phyloP scores from a whole-genome alignment of 2,113 vertebrate species.

The Syngnathus typhle region DNA sequence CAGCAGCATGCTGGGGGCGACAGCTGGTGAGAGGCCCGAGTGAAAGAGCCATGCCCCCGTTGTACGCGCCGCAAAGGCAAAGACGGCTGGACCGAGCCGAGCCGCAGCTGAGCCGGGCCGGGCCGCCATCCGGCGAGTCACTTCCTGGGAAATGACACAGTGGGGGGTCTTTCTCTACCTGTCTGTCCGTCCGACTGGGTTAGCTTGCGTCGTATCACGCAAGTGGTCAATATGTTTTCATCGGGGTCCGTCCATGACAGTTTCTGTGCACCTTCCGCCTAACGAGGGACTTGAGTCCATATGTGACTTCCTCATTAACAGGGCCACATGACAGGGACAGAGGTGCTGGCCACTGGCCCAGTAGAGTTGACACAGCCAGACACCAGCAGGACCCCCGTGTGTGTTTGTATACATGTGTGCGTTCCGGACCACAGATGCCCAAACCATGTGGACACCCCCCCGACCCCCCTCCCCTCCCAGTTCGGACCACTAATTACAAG shows the following conservation, averaged over 20 bases:
- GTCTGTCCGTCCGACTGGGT: background rate
- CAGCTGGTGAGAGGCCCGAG: slow-evolving; percentile 88
- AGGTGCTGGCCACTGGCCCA: slow-evolving; percentile 63
- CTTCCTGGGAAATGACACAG: background rate
- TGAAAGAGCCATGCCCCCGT: slow-evolving; percentile 76
- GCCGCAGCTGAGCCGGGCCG: slow-evolving; percentile 42
- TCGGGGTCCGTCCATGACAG: slow-evolving; percentile 50
- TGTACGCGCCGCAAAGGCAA: slow-evolving; percentile 28
- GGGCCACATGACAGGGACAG: slow-evolving; percentile 66
- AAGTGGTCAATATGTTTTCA: background rate
- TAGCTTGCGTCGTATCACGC: background rate
- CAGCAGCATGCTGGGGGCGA: slow-evolving; percentile 87
- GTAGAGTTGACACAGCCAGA: slow-evolving; percentile 50
- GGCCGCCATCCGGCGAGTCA: background rate
- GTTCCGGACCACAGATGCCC: slow-evolving; percentile 57
- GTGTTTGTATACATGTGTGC: slow-evolving; percentile 24
- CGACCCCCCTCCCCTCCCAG: slow-evolving; percentile 59
- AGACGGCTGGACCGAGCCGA: slow-evolving; percentile 9
- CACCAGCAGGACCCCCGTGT: slow-evolving; percentile 23
- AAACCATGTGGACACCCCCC: slow-evolving; percentile 64
- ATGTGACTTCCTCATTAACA: slow-evolving; percentile 75
- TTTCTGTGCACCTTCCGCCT: slow-evolving; percentile 59
- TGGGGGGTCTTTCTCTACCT: background rate
- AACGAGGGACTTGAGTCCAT: slow-evolving; percentile 72
- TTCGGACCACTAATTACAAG: slow-evolving; percentile 67